These are phyloP conservation scores for Piaya cayana DNA, from an alignment of 2,113 vertebrate genomes.

Conservation along the genomic window DNA sequence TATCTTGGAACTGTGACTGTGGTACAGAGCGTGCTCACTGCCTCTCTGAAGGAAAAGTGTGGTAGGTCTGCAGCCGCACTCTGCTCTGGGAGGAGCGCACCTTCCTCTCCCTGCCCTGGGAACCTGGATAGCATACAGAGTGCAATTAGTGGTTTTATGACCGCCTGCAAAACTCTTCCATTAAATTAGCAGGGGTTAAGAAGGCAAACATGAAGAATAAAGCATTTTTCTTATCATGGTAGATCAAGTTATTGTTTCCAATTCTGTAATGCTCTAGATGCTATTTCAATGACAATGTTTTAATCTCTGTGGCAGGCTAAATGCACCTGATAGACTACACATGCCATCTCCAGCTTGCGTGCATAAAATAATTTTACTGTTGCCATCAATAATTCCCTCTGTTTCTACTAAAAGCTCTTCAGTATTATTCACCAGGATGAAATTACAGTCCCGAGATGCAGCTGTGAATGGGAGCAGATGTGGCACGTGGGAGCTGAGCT, in stretches of 20 bases:
- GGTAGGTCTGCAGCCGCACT: background rate
- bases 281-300: background rate
- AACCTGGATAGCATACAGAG: background rate
- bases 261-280: background rate
- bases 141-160: background rate
- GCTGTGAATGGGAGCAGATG: background rate
- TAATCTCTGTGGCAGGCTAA: background rate
- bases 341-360: background rate
- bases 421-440: background rate
- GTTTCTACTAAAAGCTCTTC: background rate
- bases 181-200: background rate
- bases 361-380: conserved; percentile 22
- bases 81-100: background rate
- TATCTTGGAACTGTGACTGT: background rate
- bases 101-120: background rate
- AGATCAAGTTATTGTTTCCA: background rate
- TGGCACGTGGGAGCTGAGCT: rapidly evolving
- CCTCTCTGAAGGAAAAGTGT: background rate
- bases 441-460: background rate
- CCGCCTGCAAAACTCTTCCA: background rate
- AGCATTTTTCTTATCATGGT: background rate
- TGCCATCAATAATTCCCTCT: conserved; percentile 19
- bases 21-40: rapidly evolving
- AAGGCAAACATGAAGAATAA: background rate
- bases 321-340: background rate